Evolutionary conservation across 1,140 invertebrate species (phyloP).

Genomic region (Anastatus disparis): DNA sequence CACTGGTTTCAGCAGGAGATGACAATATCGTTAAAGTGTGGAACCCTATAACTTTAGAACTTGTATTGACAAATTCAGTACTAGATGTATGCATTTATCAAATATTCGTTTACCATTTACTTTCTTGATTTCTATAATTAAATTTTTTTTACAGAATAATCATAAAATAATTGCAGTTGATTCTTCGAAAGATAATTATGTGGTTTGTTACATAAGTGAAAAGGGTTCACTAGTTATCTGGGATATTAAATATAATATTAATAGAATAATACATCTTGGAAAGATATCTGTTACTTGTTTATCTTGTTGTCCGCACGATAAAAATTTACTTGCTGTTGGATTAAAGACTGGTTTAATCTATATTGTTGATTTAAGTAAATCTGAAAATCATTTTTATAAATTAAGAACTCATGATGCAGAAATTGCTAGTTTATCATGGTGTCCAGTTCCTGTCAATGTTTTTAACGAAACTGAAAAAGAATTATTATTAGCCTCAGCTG

Average conservation of each 20-base stretch:
- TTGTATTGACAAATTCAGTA: slow-evolving; percentile 24
- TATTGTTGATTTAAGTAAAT: slow-evolving; percentile 70
- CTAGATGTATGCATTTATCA: not conserved
- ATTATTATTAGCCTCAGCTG: slow-evolving; percentile 68
- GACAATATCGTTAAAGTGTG: slow-evolving; percentile 75
- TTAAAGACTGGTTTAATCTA: slow-evolving; percentile 74
- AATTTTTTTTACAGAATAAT: slow-evolving; percentile 48
- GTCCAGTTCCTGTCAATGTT: slow-evolving; percentile 71
- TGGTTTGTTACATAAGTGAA: slow-evolving; percentile 67
- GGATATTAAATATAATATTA: slow-evolving; percentile 70
- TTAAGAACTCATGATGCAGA: slow-evolving; percentile 78
- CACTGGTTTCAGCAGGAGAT: slow-evolving; percentile 68
- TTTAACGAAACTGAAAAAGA: slow-evolving; percentile 58
- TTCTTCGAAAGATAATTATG: slow-evolving; percentile 67
- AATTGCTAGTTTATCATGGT: slow-evolving; percentile 78
- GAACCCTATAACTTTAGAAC: slow-evolving; percentile 65
- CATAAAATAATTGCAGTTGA: slow-evolving; percentile 67
- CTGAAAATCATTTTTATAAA: slow-evolving; percentile 72
- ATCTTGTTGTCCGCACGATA: slow-evolving; percentile 73
- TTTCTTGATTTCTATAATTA: not conserved
- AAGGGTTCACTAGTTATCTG: slow-evolving; percentile 73
- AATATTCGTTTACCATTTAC: not conserved
- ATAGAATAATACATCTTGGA: slow-evolving; percentile 60
- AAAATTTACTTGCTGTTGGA: slow-evolving; percentile 73
- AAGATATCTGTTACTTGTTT: slow-evolving; percentile 69